These are phyloP conservation scores for Ornithoptera alexandrae DNA, from an alignment of 2,888 invertebrate genomes.

Conservation along the genomic window DNA sequence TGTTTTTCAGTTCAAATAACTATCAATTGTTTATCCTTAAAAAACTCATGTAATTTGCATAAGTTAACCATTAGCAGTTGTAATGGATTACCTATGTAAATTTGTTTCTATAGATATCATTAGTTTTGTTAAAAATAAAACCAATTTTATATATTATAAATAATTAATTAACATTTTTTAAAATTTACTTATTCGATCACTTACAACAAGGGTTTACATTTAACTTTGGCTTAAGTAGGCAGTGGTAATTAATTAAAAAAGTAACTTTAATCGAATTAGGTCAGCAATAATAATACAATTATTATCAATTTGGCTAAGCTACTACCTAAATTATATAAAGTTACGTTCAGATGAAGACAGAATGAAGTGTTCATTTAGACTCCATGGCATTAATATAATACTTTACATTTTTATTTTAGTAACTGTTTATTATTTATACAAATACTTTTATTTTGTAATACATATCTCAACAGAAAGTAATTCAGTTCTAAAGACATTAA, in stretches of 20 bases:
- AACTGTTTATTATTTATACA: too few species aligned
- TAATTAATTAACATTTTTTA: neutral
- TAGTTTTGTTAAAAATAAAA: constrained; percentile 2
- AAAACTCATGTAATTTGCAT: constrained; percentile 19
- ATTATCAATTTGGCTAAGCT: too few species aligned
- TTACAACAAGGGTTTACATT: neutral
- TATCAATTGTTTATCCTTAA: constrained; percentile 3
- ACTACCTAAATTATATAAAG: too few species aligned
- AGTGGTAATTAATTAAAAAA: neutral
- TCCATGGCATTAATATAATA: too few species aligned
- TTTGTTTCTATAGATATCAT: constrained; percentile 3
- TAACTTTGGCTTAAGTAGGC: neutral
- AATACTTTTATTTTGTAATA: too few species aligned
- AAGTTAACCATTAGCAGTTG: constrained; percentile 19
- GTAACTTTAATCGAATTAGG: neutral
- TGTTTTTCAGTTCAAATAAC: constrained; percentile 3
- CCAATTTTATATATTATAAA: neutral
- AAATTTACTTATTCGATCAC: neutral
- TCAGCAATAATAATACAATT: too few species aligned
- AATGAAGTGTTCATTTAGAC: too few species aligned
- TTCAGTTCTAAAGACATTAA: neutral
- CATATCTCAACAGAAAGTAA: too few species aligned
- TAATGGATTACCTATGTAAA: constrained; percentile 12
- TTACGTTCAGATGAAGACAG: too few species aligned
- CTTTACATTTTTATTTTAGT: too few species aligned